These are phyloP conservation scores for Bilobella aurantiaca DNA, from an alignment of 1,140 invertebrate species.

Conservation along the genomic window DNA sequence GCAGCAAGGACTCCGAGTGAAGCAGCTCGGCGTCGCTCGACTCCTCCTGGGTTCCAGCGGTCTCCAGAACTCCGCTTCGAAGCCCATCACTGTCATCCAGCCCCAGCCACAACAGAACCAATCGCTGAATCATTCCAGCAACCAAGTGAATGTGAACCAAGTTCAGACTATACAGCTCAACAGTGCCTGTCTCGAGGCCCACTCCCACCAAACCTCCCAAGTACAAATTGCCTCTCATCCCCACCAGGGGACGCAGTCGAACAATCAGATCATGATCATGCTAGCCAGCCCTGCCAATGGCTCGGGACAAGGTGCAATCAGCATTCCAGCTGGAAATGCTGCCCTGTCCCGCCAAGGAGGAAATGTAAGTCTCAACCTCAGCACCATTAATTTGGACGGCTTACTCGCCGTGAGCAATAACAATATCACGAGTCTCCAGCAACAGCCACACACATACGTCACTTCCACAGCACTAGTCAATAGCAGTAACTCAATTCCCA, in stretches of 20 bases:
- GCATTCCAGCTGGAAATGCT: conserved; percentile 16
- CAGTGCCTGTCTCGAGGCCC: background rate
- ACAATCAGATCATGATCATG: conserved; percentile 13
- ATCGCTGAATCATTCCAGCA: conserved; percentile 1
- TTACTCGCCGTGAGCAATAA: conserved; percentile 12
- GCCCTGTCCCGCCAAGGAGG: conserved; percentile 4
- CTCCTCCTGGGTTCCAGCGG: conserved; percentile 20
- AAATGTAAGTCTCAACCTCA: conserved; percentile 25
- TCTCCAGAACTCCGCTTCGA: conserved; percentile 13
- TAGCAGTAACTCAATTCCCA: background rate
- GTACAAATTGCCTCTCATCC: background rate
- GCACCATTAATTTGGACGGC: conserved; percentile 32
- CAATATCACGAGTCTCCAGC: conserved; percentile 19
- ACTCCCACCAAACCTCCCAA: background rate
- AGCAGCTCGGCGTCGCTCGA: conserved; percentile 30
- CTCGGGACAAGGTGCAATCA: background rate
- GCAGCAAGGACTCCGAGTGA: conserved; percentile 16
- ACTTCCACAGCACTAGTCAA: background rate
- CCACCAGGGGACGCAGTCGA: background rate
- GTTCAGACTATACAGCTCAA: conserved; percentile 13
- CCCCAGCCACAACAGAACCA: conserved; percentile 24
- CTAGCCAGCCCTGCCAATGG: background rate
- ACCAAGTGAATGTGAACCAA: background rate
- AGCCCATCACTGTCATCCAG: conserved; percentile 32
- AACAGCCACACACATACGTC: conserved; percentile 1